Base-by-base conservation (phyloP, 2,888 invertebrate genomes). In the Eugnorisma glareosa region DNA sequence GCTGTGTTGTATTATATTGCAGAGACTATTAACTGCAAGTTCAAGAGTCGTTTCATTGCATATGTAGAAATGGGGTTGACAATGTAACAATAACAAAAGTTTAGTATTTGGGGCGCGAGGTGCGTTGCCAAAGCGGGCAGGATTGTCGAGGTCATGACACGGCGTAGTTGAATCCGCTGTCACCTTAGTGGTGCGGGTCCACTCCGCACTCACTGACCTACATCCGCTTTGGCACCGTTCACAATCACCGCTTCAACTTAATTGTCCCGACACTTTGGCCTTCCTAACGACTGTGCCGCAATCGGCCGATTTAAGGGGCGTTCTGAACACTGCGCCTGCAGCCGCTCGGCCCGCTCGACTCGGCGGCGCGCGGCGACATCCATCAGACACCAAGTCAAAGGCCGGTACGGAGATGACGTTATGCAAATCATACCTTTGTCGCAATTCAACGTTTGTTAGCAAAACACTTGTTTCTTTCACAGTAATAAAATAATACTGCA, bases 181-280 rank as follows among this genome's bases (percentile, higher is more conserved):
- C 94, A 94, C 94, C 95, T 94, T 94, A 90, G 89, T 90, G 90
- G 92, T 91, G 92, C 93, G 92, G 93, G 95, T 94, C 96, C 96
- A 95, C 96, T 95, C 92, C 89, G 93, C 92, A 89, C 93, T 90
- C 92, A 93, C 94, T 96, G 96, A 96, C 96, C 96, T 96, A 96
- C 92, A 96, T 96, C 95, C 95, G 96, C 95, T 95, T 96, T 96
- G 96, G 96, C 96, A 96, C 93, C 93, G 96, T 92, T 95, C 95
- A 95, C 96, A 96, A 96, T 96, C 96, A 91, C 94, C 95, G 96
- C 96, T 96, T 96, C 96, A 96, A 95, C 96, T 96, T 96, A 96
- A 96, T 96, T 96, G 96, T 96, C 93, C 94, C 95, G 96, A 95
- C 96, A 96, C 96, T 96, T 94, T 93, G 95, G 93, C 94, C 93